Evolutionary conservation across 2,797 vertebrate genomes (phyloP), one percentile per base, ranked within the genome.

Genomic region (Schizopygopsis malacanthus): DNA sequence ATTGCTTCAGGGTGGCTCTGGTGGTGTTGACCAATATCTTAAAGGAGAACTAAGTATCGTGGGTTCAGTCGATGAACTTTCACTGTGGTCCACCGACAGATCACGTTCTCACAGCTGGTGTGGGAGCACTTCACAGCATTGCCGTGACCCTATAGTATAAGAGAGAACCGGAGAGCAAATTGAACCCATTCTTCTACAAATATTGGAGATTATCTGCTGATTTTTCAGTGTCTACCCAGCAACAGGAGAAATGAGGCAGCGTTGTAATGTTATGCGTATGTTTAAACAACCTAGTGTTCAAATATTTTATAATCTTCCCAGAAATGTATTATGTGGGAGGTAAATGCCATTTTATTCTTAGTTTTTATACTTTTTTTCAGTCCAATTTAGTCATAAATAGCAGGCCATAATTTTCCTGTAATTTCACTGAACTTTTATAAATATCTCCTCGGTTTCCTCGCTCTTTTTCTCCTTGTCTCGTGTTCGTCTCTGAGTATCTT

Each of bases 1-100:
- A 12, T 79, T 69, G 86, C 78, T 85, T 84, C 25, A 76, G 63
- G 78, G 65, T 56, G 39, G 56, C 84, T 83, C 54, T 85, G 65
- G 39, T 70, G 56, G 33, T 79, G 77, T 76, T 77, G 72, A 79
- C 63, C 72, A 59, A n/a, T 75, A 84, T 59, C 25, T 77, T 63
- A 76, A 39, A 20, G 79, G 45, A 70, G n/a, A 63, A 85, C 52
- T 79, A 80, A 77, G 80, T 47, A 80, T 81, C 70, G 78, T 37
- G 41, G 76, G 28, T 85, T 39, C 33, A 69, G 81, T 86, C 69
- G 52, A 67, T 87, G 20, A 81, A 50, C 75, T 59, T 85, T 85
- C 22, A 70, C n/a, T 65, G 75, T 77, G 79, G 79, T 80, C 61
- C 65, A 37, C 67, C 39, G n/a, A n/a, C 47, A 76, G 43, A 71